Evolutionary conservation across 2,113 vertebrate genomes (phyloP).

Genomic region (Emydura subglobosa): DNA sequence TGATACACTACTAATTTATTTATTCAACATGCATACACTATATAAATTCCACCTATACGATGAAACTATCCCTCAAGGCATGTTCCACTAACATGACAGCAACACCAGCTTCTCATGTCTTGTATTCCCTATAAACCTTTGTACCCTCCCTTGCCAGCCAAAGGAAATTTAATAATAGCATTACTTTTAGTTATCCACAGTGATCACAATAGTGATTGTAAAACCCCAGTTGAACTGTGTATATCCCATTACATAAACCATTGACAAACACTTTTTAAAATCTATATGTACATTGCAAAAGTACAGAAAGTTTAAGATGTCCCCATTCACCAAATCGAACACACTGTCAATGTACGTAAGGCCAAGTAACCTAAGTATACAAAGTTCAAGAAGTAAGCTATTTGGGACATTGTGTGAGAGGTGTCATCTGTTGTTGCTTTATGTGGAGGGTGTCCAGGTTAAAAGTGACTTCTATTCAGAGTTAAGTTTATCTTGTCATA

Average conservation of each 20-base stretch:
- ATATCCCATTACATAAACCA: background rate
- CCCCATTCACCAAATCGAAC: background rate
- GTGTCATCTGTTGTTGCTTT: background rate
- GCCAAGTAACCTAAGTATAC: background rate
- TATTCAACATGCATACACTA: background rate
- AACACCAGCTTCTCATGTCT: background rate
- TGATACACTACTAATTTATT: background rate
- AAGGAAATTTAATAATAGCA: background rate
- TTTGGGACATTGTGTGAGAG: accelerated
- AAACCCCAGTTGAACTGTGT: background rate
- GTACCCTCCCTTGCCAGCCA: background rate
- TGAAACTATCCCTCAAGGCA: background rate
- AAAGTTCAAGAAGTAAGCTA: background rate
- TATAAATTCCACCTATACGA: background rate
- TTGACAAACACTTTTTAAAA: background rate
- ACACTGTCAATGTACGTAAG: background rate
- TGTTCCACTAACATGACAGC: background rate
- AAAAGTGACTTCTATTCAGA: background rate
- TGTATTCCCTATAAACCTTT: background rate
- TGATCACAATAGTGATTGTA: background rate
- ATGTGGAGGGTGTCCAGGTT: background rate
- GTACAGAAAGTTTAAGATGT: background rate
- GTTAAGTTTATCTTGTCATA: accelerated
- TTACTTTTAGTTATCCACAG: background rate
- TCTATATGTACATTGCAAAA: background rate